Evolutionary conservation across 1,140 invertebrate species (phyloP), one percentile per base, ranked within the genome.

Genomic region (Nephila pilipes): DNA sequence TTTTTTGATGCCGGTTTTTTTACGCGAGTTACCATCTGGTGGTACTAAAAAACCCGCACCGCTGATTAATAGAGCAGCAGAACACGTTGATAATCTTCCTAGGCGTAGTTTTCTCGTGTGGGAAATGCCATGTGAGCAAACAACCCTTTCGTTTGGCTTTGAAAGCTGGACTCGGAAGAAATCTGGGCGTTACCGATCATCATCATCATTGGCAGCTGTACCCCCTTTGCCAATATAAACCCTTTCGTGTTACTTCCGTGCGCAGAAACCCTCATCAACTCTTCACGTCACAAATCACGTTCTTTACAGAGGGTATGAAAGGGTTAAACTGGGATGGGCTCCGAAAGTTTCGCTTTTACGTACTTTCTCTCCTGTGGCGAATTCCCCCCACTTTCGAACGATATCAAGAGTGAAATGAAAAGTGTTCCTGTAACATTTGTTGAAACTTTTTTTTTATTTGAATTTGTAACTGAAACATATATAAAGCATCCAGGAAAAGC

Each of bases 261-360:
- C 80, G 46, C 58, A 36, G 79, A 85, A 46, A 57, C 90, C 91
- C 91, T 93, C 91, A 93, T 93, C 91, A 93, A 93, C 91, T 93
- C 91, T 75, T 79, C 91, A 93, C 91, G 91, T 93, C 91, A 93
- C 91, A 93, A 93, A 93, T 93, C 91, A 93, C 91, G 81, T 83
- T 93, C 60, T 93, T 85, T 65, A 58, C 91, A 38, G 63, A 93
- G 91, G 85, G 60, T 58, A 58, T 46, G 83, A 87, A 93, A 93
- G 85, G 91, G 91, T 87, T 93, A 87, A 46, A 81, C 14, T 81
- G 83, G 91, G 91, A 87, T 94, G 92, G 69, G 85, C 91, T 75
- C 29, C 94, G 87, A 57, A 93, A 94, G 18, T 94, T 94, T 80
- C 91, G 14, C 85, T 18, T 58, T 94, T 89, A 32, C 93, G 90